A percentile compares a stretch with the other conserved stretches of the same genome.
Conservation (phyloP, 1,140 invertebrate species). For the Agrypnia vestita region DNA sequence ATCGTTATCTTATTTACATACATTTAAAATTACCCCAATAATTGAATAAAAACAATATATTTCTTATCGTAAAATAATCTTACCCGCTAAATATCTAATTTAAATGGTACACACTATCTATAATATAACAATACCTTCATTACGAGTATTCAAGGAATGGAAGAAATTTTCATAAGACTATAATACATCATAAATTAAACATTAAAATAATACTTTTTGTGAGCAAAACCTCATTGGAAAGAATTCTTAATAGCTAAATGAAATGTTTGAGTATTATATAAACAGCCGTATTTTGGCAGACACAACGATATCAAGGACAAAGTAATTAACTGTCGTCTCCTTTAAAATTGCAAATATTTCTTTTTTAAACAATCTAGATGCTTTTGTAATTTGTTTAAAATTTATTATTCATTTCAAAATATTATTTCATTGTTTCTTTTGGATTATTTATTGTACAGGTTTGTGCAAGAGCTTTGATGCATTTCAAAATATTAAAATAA, state of each 20-base stretch:
- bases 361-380: too few species aligned
- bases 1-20: constrained; percentile 50
- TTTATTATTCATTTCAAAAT: too few species aligned
- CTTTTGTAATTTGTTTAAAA: too few species aligned
- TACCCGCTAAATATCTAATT: constrained; percentile 38
- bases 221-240: constrained; percentile 36
- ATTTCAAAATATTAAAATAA: too few species aligned
- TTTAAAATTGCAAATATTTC: too few species aligned
- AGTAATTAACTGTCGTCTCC: too few species aligned
- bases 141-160: constrained; percentile 43
- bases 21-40: constrained; percentile 56
- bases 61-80: constrained; percentile 38
- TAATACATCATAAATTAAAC: constrained; percentile 19
- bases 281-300: background rate
- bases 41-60: constrained; percentile 48
- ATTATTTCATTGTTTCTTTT: too few species aligned
- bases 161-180: constrained; percentile 52
- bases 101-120: constrained; percentile 44
- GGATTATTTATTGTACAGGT: too few species aligned
- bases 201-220: constrained; percentile 41
- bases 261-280: constrained; percentile 18
- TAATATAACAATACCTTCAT: constrained; percentile 34
- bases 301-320: background rate
- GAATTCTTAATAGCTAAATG: constrained; percentile 6
- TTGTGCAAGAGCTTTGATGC: too few species aligned